Conservation (phyloP, 2,888 invertebrate genomes). For the Pristionchus mayeri region DNA sequence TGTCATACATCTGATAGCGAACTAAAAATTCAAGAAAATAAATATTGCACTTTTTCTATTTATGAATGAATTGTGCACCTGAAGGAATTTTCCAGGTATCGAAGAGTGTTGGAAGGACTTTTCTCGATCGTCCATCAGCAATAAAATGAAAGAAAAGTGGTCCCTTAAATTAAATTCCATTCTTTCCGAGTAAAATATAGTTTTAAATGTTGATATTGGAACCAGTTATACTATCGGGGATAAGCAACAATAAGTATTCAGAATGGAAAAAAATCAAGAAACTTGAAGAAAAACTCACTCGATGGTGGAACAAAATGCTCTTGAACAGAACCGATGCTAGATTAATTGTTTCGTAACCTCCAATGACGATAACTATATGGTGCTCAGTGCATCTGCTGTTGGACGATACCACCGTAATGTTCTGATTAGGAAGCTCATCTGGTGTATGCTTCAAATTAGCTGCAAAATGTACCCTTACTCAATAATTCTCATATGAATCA, state of each 20-base stretch:
- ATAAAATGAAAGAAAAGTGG: slow-evolving; percentile 56
- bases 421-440: too few relatives aligned
- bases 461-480: too few relatives aligned
- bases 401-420: too few relatives aligned
- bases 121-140: slow-evolving; percentile 51
- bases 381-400: neutral
- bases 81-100: slow-evolving; percentile 4
- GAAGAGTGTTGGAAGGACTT: neutral
- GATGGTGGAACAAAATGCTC: slow-evolving; percentile 40
- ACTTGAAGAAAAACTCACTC: neutral
- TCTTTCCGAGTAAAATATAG: too few relatives aligned
- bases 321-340: slow-evolving; percentile 14
- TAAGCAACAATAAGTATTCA: too few relatives aligned
- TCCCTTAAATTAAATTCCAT: too few relatives aligned
- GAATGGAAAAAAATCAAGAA: neutral
- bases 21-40: neutral
- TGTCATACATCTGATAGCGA: slow-evolving; percentile 50
- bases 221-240: too few relatives aligned
- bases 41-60: too few relatives aligned
- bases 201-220: too few relatives aligned
- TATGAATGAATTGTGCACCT: neutral
- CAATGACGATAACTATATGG: slow-evolving; percentile 42
- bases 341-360: neutral
- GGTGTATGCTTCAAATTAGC: too few relatives aligned
- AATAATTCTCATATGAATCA: too few relatives aligned